Base-by-base conservation (phyloP, 2,113 vertebrate species). In the Athene cunicularia region DNA sequence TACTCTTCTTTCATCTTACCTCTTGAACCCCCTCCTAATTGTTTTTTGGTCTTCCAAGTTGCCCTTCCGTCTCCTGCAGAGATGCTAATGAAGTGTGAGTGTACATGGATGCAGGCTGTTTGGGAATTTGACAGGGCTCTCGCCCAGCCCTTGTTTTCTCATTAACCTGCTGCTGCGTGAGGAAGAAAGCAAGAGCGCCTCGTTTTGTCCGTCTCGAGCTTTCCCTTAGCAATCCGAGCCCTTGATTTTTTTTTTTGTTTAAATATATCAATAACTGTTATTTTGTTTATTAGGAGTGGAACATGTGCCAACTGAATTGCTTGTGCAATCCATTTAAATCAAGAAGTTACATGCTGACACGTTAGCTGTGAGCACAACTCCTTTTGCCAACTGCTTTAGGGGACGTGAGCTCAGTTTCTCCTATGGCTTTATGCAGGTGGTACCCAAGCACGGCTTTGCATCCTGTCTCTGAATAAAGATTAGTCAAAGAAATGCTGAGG, bases 21-120 rank as follows among this genome's bases (percentile, higher is more conserved):
- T 94, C 84, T 37, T 27, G 30, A 62, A 30, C 45, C 39, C n/a
- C 28, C 37, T 94, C 63, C 81, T 88, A 91, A 90, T 58, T 93
- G 85, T 93, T 94, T 95, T 39, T 56, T 16, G 59, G 64, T 85
- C 45, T 96, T 94, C 89, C 84, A 66, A 82, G 93, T 45, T 58
- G 23, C 81, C 88, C 66, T 73, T 62, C 33, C 1, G 3, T 5
- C 84, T 91, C 95, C 95, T 45, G 27, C 77, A 9, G 95, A 93
- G 94, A 62, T 85, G 89, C 91, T 95, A 95, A 97, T 94, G 95
- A 95, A 95, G 96, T 93, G 94, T 81, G 93, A 97, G 93, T 2
- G 76, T 56, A 49, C 83, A 6, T 11, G 94, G 94, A 64, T 17
- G 47, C 90, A 39, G 93, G 89, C 97, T 97, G 95, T 91, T 85